Base-by-base conservation (phyloP, 2,888 invertebrate species). In the Branchinecta sandiegonensis region DNA sequence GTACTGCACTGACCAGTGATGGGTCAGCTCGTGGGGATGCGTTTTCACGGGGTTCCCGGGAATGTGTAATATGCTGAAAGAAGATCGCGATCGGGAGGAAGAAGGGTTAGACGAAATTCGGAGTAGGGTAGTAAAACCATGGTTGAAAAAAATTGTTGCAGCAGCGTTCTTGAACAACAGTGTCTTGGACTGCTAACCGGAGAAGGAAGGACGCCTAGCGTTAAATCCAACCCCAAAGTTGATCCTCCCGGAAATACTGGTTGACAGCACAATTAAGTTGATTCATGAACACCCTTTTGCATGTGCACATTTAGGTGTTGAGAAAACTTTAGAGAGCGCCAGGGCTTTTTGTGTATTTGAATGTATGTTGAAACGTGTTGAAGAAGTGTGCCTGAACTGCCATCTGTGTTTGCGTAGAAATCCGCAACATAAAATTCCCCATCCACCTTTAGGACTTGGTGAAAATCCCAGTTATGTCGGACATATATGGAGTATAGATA, bases 401-500 rank as follows among this genome's bases (percentile, higher is more conserved):
- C 23, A 23, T 23, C 2, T 23, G 23, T 23, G 23, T 23, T 23
- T 23, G 3, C 23, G 23, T 23, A 23, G 23, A 23, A 23, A 23
- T 23, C 23, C 23, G 23, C 23, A 23, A 23, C 23, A 23, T 23
- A 23, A 3, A 23, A 23, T 23, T 23, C 23, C 23, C 23, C 23
- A 23, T 23, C 56, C 8, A 56, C 9, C 56, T n/a, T 56, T 56
- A 56, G 56, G 56, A 14, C 56, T n/a, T 14, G 8, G 56, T 9
- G 9, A 56, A 56, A 14, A n/a, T 56, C 56, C 56, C 14, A 14
- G n/a, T 56, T 56, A 56, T 56, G 56, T 56, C 9, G n/a, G 56
- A n/a, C 56, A 56, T 14, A 56, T 56, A 56, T 56, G 56, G 56
- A 56, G 56, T 56, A 56, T 56, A 14, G 56, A 56, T 14, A 56